Percentiles rank a stretch among this genome's conserved stretches.
Evolutionary conservation across 2,113 vertebrate genomes (phyloP).

Genomic region (Lampris megalopsis): DNA sequence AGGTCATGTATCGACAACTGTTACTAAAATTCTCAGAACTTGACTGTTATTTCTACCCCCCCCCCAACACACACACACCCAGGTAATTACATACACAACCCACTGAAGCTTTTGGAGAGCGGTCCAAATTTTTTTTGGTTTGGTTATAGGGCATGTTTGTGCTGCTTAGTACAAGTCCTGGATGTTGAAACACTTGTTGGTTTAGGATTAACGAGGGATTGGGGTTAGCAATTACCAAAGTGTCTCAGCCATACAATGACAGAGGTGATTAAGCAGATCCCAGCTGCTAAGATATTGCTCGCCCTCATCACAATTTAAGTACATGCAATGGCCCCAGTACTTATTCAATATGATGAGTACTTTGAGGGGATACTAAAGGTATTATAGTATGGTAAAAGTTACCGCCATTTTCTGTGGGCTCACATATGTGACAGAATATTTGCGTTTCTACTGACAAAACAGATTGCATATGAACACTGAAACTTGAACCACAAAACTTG

Average conservation of each 20-base stretch:
- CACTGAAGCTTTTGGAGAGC: neutral
- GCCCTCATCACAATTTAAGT: neutral
- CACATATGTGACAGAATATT: no score
- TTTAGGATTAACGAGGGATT: constrained; percentile 73
- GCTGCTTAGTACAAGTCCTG: constrained; percentile 59
- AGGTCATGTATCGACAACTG: no score
- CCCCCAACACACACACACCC: neutral
- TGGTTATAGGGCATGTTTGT: constrained; percentile 11
- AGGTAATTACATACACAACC: constrained; percentile 21
- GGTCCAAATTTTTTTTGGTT: constrained; percentile 13
- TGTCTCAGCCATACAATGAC: constrained; percentile 55
- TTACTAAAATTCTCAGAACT: no score
- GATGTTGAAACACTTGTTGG: constrained; percentile 55
- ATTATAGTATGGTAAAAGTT: no score
- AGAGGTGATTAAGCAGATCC: constrained; percentile 44
- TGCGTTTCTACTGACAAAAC: no score
- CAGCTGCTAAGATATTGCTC: constrained; percentile 15
- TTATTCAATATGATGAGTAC: no score
- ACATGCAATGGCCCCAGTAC: neutral
- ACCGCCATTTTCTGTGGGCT: no score
- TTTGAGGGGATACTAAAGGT: no score
- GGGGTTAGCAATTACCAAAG: constrained; percentile 56
- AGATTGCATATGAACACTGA: no score
- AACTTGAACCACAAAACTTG: no score
- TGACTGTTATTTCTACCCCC: neutral